Base-by-base conservation (phyloP, 2,888 invertebrate genomes). In the Tachina fera region DNA sequence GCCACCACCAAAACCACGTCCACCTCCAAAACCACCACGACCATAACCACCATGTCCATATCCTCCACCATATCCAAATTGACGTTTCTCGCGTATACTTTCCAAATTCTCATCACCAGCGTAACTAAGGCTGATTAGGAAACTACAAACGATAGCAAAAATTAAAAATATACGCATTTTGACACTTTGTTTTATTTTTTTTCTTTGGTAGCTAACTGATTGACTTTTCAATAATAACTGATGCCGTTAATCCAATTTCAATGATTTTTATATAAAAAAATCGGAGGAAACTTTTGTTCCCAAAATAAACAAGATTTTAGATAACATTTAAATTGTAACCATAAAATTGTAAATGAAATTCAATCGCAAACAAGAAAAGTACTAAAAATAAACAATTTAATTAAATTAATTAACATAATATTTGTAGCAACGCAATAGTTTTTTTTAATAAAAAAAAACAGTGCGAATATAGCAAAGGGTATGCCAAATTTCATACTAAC, bases 121-220 rank as follows among this genome's bases (percentile, higher is more conserved):
- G 22, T 47, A 3, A 3, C 53, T 13, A 60, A 53, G 22, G 53
- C 49, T 51, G 0, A 70, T 41, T 49, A 84, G 68, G 11, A 22
- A 19, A 6, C 5, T 41, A 11, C 49, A 74, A 19, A 78, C 5
- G 9, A 79, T 43, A 2, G 43, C 22, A 10, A 75, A 16, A 56
- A 79, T 9, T 9, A 63, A 43, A 22, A 63, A 31, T 10, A 6
- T 1, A 22, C 83, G 74, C 83, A 84, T 84, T 84, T 47, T 75
- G n/a, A 1, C 14, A 1, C n/a, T 22, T 63, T 47, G 31, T 31
- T 31, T 31, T 22, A 3, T 22, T 4, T 14, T 56, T n/a, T 5
- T 53, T 47, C 22, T 3, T 9, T 16, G 49, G n/a, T 19, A 13
- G 11, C 9, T 56, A 56, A 56, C 56, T 19, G 11, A 13, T 22